Evolutionary conservation across 1,140 invertebrate species (phyloP), one percentile per base, ranked within the genome.

Genomic region (Lordiphosa mommai): DNA sequence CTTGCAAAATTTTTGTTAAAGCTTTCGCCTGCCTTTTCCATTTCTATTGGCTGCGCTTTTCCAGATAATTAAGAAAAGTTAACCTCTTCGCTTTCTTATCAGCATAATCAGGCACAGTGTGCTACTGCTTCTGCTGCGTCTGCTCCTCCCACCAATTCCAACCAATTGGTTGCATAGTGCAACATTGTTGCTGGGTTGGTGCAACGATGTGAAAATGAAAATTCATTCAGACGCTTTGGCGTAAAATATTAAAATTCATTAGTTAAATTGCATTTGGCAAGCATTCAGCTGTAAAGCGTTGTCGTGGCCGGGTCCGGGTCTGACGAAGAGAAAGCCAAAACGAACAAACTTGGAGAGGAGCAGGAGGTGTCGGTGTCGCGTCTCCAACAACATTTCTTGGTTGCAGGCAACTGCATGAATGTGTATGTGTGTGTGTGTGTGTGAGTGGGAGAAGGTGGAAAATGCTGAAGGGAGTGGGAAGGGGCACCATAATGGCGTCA

Each of bases 171-270:
- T 32, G 68, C 38, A 55, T 38, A 41, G 9, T 55, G 46, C 61
- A 61, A 64, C 61, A 60, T 72, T 68, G 72, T 71, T 61, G 72
- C 57, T 67, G 49, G 64, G 65, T 63, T 73, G 66, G 76, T 76
- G 88, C 90, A 90, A 88, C 89, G 64, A 82, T 86, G 77, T 84
- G 64, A 87, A 77, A 86, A 86, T 85, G 84, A 74, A 87, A 87
- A 79, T 87, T 87, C 76, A 71, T 86, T 86, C 66, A 70, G 76
- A 85, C 72, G 66, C 65, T 72, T 72, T 68, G 77, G 72, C 76
- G 77, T 74, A 84, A 87, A 87, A 86, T 87, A 87, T 87, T 87
- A 74, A 87, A 87, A 87, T 87, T 87, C 84, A 84, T 80, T 87
- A 85, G 79, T 85, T 85, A 86, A 85, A 85, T 85, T 86, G 79